phyloP scores from a whole-genome alignment of 1,140 invertebrate genomes.

The Listronotus bonariensis region DNA sequence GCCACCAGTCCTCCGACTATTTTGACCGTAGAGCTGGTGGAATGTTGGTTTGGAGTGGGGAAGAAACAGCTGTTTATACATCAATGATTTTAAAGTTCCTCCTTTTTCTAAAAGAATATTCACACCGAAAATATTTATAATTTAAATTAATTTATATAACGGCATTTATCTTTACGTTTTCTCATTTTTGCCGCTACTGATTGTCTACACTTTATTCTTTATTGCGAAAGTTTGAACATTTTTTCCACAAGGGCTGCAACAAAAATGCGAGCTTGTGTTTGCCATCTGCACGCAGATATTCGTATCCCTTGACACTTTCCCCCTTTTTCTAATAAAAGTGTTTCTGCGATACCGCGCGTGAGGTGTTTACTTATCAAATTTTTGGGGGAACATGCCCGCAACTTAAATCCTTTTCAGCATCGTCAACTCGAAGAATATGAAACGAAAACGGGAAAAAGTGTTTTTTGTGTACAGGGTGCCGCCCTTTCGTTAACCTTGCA shows the following conservation, averaged over 20 bases:
- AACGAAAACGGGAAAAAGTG: background rate
- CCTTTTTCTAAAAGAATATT: too few relatives aligned
- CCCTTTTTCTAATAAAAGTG: slow-evolving; percentile 27
- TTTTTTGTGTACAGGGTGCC: too few relatives aligned
- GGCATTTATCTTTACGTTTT: too few relatives aligned
- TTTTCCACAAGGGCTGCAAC: slow-evolving; percentile 1
- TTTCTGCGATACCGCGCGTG: slow-evolving; percentile 26
- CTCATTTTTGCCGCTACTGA: too few relatives aligned
- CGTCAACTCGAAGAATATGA: background rate
- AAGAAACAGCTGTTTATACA: too few relatives aligned
- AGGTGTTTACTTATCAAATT: slow-evolving; percentile 28
- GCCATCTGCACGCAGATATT: slow-evolving; percentile 1
- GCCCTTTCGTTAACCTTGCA: too few relatives aligned
- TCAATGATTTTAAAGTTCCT: too few relatives aligned
- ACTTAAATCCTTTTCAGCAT: background rate
- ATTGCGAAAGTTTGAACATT: slow-evolving; percentile 26
- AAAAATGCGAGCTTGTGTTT: background rate
- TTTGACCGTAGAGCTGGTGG: too few relatives aligned
- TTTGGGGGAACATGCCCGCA: background rate
- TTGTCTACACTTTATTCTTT: slow-evolving; percentile 6
- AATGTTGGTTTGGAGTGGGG: too few relatives aligned
- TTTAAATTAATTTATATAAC: too few relatives aligned
- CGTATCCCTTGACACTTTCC: slow-evolving; percentile 21
- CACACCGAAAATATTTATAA: too few relatives aligned
- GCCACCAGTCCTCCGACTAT: too few relatives aligned